These are phyloP conservation scores for Drosophila engyochracea DNA, from an alignment of 2,888 invertebrate species.

Conservation along the genomic window DNA sequence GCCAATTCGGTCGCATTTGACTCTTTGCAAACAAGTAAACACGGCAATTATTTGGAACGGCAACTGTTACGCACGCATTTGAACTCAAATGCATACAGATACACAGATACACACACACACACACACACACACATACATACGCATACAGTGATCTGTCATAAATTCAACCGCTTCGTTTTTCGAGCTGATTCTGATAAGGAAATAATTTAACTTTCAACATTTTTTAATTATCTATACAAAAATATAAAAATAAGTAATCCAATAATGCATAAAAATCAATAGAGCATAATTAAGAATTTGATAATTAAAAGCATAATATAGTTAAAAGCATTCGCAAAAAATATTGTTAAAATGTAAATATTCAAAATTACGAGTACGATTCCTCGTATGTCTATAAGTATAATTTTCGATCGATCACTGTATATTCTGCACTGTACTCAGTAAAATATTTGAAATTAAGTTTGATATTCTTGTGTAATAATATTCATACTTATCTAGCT, in stretches of 20 bases:
- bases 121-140: slow-evolving; percentile 12
- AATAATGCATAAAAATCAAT: background rate
- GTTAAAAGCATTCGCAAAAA: background rate
- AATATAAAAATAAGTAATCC: background rate
- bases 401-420: background rate
- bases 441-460: slow-evolving; percentile 13
- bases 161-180: background rate
- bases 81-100: slow-evolving; percentile 4
- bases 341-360: background rate
- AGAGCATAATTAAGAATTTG: background rate
- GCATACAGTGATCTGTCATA: background rate
- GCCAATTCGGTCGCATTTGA: background rate
- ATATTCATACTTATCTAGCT: slow-evolving; percentile 8
- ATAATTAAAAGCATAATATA: background rate
- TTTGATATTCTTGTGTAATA: slow-evolving; percentile 27
- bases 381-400: background rate
- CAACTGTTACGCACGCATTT: slow-evolving; percentile 26
- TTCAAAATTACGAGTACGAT: background rate
- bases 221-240: background rate
- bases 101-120: background rate
- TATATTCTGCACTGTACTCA: background rate
- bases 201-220: background rate
- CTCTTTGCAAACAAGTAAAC: slow-evolving; percentile 53
- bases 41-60: slow-evolving; percentile 54
- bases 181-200: background rate